Conservation (phyloP, 2,888 invertebrate genomes). For the Tetranychus truncatus region DNA sequence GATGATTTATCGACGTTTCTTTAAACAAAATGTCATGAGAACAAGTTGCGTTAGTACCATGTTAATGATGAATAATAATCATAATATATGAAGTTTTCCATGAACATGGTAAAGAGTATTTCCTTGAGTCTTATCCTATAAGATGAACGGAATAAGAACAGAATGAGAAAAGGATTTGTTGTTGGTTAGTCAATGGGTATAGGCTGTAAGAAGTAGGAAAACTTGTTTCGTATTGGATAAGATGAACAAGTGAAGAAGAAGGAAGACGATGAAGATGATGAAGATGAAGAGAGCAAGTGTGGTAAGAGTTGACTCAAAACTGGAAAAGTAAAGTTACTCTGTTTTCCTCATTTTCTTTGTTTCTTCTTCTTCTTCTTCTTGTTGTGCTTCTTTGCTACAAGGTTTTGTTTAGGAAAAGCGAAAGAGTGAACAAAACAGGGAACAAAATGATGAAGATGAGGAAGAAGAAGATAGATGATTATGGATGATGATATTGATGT, state of each 20-base stretch:
- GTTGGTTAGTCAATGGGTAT: not conserved
- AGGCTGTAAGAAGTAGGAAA: not conserved
- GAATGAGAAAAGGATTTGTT: not conserved
- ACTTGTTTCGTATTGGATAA: not conserved
- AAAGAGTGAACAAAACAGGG: not conserved
- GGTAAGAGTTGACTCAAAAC: not conserved
- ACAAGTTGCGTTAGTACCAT: no score
- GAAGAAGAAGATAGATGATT: not conserved
- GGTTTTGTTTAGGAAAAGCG: not conserved
- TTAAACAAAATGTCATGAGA: no score
- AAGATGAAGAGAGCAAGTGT: conserved; percentile 1
- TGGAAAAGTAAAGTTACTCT: not conserved
- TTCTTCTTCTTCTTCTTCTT: not conserved
- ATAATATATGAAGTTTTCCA: no score
- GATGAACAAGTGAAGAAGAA: not conserved
- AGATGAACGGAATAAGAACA: not conserved
- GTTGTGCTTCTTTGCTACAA: not conserved
- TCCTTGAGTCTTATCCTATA: not conserved
- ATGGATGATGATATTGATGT: not conserved
- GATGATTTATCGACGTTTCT: no score
- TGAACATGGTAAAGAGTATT: no score
- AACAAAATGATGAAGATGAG: not conserved
- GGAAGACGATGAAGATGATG: conserved; percentile 3
- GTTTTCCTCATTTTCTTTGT: not conserved
- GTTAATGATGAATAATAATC: no score